Evolutionary conservation across 2,888 invertebrate species (phyloP).

Genomic region (Ctenicera cuprea): DNA sequence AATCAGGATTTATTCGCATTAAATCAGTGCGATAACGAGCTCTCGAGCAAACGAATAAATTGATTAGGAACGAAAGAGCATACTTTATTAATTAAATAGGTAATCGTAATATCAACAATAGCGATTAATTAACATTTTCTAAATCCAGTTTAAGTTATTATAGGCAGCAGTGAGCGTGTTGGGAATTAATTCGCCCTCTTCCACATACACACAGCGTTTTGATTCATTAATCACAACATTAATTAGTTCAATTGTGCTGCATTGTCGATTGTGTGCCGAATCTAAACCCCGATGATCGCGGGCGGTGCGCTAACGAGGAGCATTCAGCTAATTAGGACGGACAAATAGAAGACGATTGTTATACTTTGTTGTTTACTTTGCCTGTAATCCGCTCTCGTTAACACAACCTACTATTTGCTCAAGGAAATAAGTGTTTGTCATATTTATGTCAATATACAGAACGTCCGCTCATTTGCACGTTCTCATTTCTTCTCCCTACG

Average conservation of each 20-base stretch:
- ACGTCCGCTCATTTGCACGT: constrained; percentile 45
- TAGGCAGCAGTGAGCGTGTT: constrained; percentile 55
- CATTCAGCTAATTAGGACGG: constrained; percentile 64
- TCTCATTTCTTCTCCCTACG: constrained; percentile 15
- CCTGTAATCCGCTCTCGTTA: constrained; percentile 57
- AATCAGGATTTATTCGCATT: constrained; percentile 47
- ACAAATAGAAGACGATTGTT: constrained; percentile 63
- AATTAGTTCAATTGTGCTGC: constrained; percentile 63
- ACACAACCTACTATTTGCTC: constrained; percentile 52
- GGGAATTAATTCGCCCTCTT: constrained; percentile 53
- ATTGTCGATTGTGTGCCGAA: constrained; percentile 59
- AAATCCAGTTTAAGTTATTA: constrained; percentile 60
- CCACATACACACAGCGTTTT: constrained; percentile 54
- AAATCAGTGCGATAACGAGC: constrained; percentile 47
- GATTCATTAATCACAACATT: constrained; percentile 63
- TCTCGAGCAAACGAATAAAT: constrained; percentile 39
- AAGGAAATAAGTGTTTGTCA: constrained; percentile 55
- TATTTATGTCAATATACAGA: constrained; percentile 51
- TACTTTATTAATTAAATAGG: constrained; percentile 52
- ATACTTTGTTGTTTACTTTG: constrained; percentile 58
- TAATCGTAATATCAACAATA: constrained; percentile 57
- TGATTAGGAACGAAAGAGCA: constrained; percentile 40
- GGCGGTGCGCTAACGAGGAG: constrained; percentile 61
- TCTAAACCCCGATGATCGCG: constrained; percentile 56
- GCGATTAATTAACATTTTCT: constrained; percentile 60